These are phyloP conservation scores for Lepidothrix coronata DNA, from an alignment of 2,113 vertebrate species.

Conservation along the genomic window DNA sequence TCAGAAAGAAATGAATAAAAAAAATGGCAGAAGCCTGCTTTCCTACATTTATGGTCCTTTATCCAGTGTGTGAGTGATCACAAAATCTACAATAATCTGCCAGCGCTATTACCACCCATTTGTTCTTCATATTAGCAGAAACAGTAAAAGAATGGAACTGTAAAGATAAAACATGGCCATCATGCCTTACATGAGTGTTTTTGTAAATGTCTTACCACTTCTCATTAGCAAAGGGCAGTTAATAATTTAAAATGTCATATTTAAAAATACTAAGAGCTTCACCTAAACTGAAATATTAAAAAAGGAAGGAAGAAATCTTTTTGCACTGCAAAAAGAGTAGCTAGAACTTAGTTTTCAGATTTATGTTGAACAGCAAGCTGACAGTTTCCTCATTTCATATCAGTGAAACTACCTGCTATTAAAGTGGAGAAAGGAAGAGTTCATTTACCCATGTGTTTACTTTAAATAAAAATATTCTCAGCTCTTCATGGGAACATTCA, in stretches of 20 bases:
- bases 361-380: neutral
- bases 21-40: neutral
- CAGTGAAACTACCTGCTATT: neutral
- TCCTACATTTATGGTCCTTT: neutral
- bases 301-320: neutral
- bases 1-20: neutral
- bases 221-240: neutral
- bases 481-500: neutral
- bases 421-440: neutral
- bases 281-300: neutral
- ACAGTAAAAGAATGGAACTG: neutral
- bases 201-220: neutral
- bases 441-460: neutral
- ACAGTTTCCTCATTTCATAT: neutral
- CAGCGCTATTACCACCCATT: neutral
- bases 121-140: neutral
- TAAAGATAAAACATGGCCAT: neutral
- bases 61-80: neutral
- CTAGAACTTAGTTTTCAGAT: neutral
- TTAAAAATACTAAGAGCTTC: neutral
- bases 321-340: neutral
- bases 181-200: neutral
- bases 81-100: neutral
- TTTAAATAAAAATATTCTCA: neutral
- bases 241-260: neutral